Conservation (phyloP, 1,140 invertebrate species). For the Whitmania pigra region DNA sequence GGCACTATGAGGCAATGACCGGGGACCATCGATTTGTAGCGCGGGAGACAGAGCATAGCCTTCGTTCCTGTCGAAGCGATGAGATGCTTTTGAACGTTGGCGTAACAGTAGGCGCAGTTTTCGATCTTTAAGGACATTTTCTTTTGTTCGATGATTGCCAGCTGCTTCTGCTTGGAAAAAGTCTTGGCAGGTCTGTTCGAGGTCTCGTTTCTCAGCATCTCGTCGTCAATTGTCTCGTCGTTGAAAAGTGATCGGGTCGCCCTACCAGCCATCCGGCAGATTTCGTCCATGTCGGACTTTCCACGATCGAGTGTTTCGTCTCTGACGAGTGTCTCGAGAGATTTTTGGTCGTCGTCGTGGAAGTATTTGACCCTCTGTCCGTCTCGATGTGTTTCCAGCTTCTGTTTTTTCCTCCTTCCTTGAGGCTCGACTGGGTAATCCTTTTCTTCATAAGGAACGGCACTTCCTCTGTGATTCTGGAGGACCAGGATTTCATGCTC, state of each 20-base stretch:
- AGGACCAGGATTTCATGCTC: constrained; percentile 53
- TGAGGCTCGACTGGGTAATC: constrained; percentile 18
- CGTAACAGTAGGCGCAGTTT: constrained; percentile 68
- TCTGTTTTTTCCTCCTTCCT: constrained; percentile 42
- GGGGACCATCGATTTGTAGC: constrained; percentile 61
- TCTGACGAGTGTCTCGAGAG: constrained; percentile 68
- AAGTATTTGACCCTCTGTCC: constrained; percentile 69
- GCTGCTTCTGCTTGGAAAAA: constrained; percentile 50
- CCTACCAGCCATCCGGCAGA: constrained; percentile 59
- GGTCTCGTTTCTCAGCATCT: constrained; percentile 63
- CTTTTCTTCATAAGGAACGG: constrained; percentile 32
- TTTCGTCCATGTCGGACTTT: no score
- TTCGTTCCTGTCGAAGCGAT: constrained; percentile 66
- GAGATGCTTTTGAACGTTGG: constrained; percentile 69
- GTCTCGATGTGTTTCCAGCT: constrained; percentile 52
- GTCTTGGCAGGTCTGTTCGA: constrained; percentile 47
- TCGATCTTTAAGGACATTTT: constrained; percentile 58
- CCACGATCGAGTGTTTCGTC: no score
- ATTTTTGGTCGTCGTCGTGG: constrained; percentile 76
- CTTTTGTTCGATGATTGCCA: constrained; percentile 60
- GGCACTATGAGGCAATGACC: constrained; percentile 82
- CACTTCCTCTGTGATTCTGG: constrained; percentile 53
- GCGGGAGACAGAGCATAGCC: constrained; percentile 60
- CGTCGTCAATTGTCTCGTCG: constrained; percentile 67
- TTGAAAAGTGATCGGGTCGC: constrained; percentile 35